phyloP scores from a whole-genome alignment of 2,113 vertebrate species.

The Scophthalmus maximus region DNA sequence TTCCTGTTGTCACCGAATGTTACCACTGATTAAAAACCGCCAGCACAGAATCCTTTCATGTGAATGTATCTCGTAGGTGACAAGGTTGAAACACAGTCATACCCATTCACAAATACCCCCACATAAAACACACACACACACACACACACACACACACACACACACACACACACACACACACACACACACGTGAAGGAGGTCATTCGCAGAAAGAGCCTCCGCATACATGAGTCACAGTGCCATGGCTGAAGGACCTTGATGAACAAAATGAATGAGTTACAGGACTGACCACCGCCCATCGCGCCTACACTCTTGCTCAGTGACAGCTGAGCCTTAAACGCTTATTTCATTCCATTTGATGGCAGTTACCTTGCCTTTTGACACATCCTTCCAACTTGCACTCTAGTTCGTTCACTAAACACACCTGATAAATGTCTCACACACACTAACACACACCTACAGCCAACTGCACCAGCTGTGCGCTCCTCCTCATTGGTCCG shows the following conservation, averaged over 20 bases:
- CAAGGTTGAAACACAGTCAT: not conserved
- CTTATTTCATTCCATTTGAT: constrained; percentile 54
- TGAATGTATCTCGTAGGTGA: not conserved
- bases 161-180: not conserved
- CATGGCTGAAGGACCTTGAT: constrained; percentile 14
- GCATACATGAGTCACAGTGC: not conserved
- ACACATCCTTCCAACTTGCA: constrained; percentile 51
- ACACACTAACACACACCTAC: not conserved
- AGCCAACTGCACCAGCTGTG: constrained; percentile 42
- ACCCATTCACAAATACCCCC: not conserved
- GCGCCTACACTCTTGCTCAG: constrained; percentile 14
- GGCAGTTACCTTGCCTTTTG: constrained; percentile 59
- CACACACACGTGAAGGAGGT: constrained; percentile 30
- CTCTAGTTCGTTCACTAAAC: constrained; percentile 30
- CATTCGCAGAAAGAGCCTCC: constrained; percentile 5
- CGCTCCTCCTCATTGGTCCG: not conserved
- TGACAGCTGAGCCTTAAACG: constrained; percentile 56
- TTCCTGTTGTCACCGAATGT: too few species aligned
- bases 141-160: not conserved
- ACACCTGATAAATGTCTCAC: constrained; percentile 60
- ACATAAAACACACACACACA: not conserved
- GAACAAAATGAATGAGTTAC: constrained; percentile 63
- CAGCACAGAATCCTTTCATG: not conserved
- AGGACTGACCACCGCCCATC: constrained; percentile 42
- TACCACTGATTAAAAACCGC: not conserved